Evolutionary conservation across 2,113 vertebrate genomes (phyloP), one percentile per base, ranked within the genome.

Genomic region (Plecturocebus donacophilus): DNA sequence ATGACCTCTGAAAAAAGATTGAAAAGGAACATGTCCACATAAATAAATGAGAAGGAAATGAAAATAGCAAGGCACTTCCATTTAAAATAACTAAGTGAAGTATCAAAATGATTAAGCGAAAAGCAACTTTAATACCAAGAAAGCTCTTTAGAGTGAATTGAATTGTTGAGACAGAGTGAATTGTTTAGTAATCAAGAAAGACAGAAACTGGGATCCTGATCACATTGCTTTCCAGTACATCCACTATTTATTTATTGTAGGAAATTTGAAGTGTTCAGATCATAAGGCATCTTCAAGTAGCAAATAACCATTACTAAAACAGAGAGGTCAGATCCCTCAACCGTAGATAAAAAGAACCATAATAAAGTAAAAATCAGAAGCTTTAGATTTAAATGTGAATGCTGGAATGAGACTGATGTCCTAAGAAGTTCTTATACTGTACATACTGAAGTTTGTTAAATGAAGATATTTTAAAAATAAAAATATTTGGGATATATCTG

Each of bases 1-100:
- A 52, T 73, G 79, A 96, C 61, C 86, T 97, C 93, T 35, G 87
- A 95, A 35, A 92, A 89, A 80, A 95, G 32, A 58, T 32, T 94
- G 47, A 0, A 0, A 96, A 97, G 97, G 95, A 81, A 97, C 95
- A 95, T 13, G 5, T 40, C 85, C 42, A 56, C 68, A 68, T 58
- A 96, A 73, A 96, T 93, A 97, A 97, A 94, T 77, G 86, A 73
- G 86, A 79, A 89, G 49, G 71, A 64, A 97, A 96, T 91, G 66
- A 96, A 97, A 96, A 96, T 38, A 71, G 76, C 13, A 42, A 97
- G 92, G 58, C 93, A 96, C 87, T 40, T 61, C 25, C 68, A 54
- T 85, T 90, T 77, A 95, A 97, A 93, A 80, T 95, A 97, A 93
- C 35, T 14, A 96, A 97, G 77, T 25, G 16, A 89, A 86, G 91